Evolutionary conservation across 2,888 invertebrate genomes (phyloP).

Genomic region (Phragmatobia fuliginosa): DNA sequence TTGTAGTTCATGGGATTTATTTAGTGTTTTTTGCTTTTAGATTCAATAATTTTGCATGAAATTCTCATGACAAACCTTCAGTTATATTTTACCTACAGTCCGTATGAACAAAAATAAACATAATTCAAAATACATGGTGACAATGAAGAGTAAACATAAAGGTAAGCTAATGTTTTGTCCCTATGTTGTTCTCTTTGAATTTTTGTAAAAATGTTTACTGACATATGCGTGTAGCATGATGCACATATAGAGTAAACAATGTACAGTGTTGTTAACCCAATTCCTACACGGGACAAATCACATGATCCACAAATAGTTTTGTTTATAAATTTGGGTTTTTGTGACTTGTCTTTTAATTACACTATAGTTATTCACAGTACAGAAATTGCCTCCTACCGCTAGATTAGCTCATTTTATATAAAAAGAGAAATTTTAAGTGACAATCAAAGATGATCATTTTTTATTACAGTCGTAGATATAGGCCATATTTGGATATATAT

Average conservation of each 20-base stretch:
- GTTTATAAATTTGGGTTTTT: not conserved
- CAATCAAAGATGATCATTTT: too few species aligned
- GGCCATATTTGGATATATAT: not conserved
- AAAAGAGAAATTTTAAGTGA: not conserved
- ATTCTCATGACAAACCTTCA: slow-evolving; percentile 22
- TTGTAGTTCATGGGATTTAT: not conserved
- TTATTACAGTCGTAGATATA: not conserved
- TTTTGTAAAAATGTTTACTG: not conserved
- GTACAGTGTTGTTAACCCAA: too few species aligned
- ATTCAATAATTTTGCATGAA: slow-evolving; percentile 8
- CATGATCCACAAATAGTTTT: not conserved
- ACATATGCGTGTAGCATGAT: not conserved
- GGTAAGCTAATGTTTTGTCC: slow-evolving; percentile 46
- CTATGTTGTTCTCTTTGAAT: not conserved
- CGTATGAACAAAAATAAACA: slow-evolving; percentile 61
- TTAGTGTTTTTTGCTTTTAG: not conserved
- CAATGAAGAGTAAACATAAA: slow-evolving; percentile 70
- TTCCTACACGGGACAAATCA: not conserved
- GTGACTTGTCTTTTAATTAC: not conserved
- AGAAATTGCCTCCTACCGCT: not conserved
- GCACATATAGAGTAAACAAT: fast-evolving
- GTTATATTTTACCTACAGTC: slow-evolving; percentile 19
- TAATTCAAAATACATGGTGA: slow-evolving; percentile 68
- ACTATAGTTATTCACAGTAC: not conserved
- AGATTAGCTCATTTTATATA: not conserved